Evolutionary conservation across 2,113 vertebrate species (phyloP).

Genomic region (Elanus axillaris): DNA sequence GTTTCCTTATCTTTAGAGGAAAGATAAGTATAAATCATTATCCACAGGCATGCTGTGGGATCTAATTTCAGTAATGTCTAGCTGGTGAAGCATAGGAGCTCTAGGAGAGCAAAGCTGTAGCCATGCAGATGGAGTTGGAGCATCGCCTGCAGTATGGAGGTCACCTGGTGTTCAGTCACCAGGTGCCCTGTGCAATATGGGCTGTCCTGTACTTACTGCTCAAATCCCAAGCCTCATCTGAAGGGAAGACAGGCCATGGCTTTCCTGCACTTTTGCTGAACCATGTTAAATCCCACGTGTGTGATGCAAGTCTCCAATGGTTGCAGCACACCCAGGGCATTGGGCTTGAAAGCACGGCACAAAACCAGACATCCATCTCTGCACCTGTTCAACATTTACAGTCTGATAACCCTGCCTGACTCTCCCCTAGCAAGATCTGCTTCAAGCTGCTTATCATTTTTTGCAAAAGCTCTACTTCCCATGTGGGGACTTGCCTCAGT

Average conservation of each 20-base stretch:
- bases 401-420: not conserved
- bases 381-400: not conserved
- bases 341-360: not conserved
- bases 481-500: not conserved
- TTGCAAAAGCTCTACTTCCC: not conserved
- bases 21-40: not conserved
- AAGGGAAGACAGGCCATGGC: not conserved
- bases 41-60: not conserved
- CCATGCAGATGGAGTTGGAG: not conserved
- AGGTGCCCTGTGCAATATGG: not conserved
- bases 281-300: fast-evolving
- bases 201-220: not conserved
- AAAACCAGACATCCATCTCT: not conserved
- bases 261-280: not conserved
- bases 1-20: not conserved
- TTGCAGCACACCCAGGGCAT: not conserved
- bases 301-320: not conserved
- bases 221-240: not conserved
- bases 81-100: not conserved
- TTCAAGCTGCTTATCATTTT: not conserved
- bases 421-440: not conserved
- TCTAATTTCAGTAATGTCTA: not conserved
- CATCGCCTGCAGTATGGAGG: fast-evolving
- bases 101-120: not conserved
- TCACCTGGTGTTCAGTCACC: not conserved